Conservation (phyloP, 2,797 vertebrate genomes). For the Otolemur crassicaudatus region DNA sequence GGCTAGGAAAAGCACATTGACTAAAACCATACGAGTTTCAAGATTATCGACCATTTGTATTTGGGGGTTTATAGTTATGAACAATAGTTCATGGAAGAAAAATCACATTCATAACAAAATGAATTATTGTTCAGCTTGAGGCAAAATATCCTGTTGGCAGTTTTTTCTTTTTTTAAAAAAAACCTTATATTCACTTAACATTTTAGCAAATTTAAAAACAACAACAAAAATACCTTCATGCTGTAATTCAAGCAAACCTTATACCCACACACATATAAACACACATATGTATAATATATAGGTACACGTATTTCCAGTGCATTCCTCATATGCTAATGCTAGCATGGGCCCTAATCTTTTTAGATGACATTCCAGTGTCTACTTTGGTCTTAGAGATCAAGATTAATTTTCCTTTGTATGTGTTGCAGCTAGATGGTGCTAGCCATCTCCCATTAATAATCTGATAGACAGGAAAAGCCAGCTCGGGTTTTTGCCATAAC, state of each 20-base stretch:
- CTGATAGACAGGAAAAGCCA: neutral
- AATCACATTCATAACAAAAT: constrained; percentile 33
- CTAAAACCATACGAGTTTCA: constrained; percentile 1
- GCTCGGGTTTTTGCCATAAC: neutral
- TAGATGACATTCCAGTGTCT: neutral
- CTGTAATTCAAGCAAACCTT: neutral
- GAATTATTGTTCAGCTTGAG: constrained; percentile 39
- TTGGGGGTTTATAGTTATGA: constrained; percentile 22
- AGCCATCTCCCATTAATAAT: neutral
- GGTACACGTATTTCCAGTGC: neutral
- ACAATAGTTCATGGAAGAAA: neutral
- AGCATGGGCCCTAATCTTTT: neutral
- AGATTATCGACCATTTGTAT: constrained; percentile 40
- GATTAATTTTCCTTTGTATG: neutral
- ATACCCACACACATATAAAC: neutral
- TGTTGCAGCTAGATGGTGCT: neutral
- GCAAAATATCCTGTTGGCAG: constrained; percentile 1
- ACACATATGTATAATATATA: neutral
- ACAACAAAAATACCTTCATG: neutral
- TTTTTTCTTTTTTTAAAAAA: neutral
- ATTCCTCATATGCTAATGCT: neutral
- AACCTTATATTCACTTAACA: neutral
- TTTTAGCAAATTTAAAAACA: neutral
- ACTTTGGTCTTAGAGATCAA: neutral
- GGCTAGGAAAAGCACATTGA: constrained; percentile 5